These are phyloP conservation scores for Lasioglossum lativentre DNA, from an alignment of 2,888 invertebrate species.

Conservation along the genomic window DNA sequence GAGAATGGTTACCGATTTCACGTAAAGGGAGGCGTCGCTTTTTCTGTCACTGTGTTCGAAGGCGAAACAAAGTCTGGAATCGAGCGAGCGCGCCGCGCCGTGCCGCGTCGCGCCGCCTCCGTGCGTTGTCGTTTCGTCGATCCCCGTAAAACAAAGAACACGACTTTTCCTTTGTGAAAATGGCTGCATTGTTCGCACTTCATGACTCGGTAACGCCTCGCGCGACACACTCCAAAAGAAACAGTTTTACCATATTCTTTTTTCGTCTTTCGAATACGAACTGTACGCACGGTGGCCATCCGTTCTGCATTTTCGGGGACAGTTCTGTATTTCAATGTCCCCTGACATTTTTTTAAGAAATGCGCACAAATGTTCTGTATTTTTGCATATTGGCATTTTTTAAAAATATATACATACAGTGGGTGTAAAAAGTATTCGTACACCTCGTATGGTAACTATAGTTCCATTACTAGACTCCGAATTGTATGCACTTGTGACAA, in stretches of 20 bases:
- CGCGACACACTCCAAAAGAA: background rate
- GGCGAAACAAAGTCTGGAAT: slow-evolving; percentile 26
- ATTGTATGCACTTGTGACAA: too few relatives aligned
- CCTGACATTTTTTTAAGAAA: too few relatives aligned
- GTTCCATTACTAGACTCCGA: too few relatives aligned
- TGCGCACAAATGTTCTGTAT: too few relatives aligned
- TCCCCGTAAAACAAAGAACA: background rate
- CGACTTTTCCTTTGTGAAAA: background rate
- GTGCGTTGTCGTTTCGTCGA: background rate
- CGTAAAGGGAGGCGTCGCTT: slow-evolving; percentile 40
- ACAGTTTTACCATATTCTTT: background rate
- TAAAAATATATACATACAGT: too few relatives aligned
- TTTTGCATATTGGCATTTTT: too few relatives aligned
- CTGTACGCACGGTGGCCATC: too few relatives aligned
- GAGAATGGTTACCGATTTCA: slow-evolving; percentile 62
- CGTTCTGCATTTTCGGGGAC: too few relatives aligned
- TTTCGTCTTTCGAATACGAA: background rate
- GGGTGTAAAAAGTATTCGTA: too few relatives aligned
- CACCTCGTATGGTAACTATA: too few relatives aligned
- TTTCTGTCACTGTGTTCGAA: slow-evolving; percentile 1
- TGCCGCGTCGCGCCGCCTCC: slow-evolving; percentile 19
- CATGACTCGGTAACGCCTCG: background rate
- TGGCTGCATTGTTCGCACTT: background rate
- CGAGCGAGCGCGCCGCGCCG: too few relatives aligned
- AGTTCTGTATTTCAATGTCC: too few relatives aligned